Evolutionary conservation across 1,140 invertebrate genomes (phyloP).

Genomic region (Ceratoteleas bidentatus): DNA sequence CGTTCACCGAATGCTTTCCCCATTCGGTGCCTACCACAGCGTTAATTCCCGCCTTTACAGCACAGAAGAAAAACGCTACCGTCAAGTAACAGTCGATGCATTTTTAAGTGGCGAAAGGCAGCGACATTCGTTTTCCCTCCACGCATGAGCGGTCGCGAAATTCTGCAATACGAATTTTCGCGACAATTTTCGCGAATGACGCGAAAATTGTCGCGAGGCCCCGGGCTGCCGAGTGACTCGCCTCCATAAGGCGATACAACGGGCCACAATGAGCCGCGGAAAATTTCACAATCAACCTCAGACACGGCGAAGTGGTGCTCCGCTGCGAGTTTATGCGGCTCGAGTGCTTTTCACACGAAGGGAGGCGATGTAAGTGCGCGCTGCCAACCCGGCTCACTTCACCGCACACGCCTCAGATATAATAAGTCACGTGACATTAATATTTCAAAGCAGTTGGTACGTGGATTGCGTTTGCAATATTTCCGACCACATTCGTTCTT

Average conservation of each 20-base stretch:
- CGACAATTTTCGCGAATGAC: background rate
- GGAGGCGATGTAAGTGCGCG: constrained; percentile 59
- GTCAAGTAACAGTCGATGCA: constrained; percentile 42
- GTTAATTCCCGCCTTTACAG: too few relatives aligned
- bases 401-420: constrained; percentile 78
- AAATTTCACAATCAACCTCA: constrained; percentile 78
- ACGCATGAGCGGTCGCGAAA: constrained; percentile 74
- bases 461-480: constrained; percentile 79
- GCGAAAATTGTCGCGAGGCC: too few relatives aligned
- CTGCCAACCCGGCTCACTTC: constrained; percentile 73
- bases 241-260: constrained; percentile 73
- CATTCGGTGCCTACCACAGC: too few relatives aligned
- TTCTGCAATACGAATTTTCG: constrained; percentile 74
- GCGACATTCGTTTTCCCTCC: constrained; percentile 66
- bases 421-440: constrained; percentile 83
- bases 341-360: constrained; percentile 57
- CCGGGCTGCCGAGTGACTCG: background rate
- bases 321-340: constrained; percentile 58
- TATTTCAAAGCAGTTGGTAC: constrained; percentile 82
- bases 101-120: constrained; percentile 60
- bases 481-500: constrained; percentile 52
- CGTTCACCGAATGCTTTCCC: too few relatives aligned
- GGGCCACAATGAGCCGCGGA: constrained; percentile 72
- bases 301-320: constrained; percentile 68
- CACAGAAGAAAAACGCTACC: too few relatives aligned